Evolutionary conservation across 1,140 invertebrate genomes (phyloP).

Genomic region (Galleria mellonella): DNA sequence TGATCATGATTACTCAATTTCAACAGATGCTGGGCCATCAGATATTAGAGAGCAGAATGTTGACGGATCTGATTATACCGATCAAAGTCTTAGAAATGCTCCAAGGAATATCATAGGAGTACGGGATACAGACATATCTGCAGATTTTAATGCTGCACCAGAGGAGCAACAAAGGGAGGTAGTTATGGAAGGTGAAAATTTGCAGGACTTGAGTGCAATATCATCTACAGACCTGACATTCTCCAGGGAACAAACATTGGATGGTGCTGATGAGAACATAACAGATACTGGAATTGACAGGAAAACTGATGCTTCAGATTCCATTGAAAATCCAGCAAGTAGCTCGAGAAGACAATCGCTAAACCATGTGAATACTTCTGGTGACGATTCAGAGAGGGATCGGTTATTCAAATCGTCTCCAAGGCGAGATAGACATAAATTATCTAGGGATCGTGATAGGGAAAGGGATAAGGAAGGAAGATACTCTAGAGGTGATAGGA

Average conservation of each 20-base stretch:
- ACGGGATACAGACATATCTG: slow-evolving; percentile 35
- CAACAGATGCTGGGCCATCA: slow-evolving; percentile 28
- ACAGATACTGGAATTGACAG: slow-evolving; percentile 34
- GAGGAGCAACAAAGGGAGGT: slow-evolving; percentile 71
- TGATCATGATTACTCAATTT: slow-evolving; percentile 51
- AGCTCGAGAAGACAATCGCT: slow-evolving; percentile 49
- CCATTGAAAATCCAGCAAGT: slow-evolving; percentile 30
- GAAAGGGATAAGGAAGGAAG: slow-evolving; percentile 45
- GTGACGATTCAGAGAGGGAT: slow-evolving; percentile 65
- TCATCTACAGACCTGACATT: slow-evolving; percentile 47
- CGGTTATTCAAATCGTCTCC: slow-evolving; percentile 49
- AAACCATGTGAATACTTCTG: slow-evolving; percentile 50
- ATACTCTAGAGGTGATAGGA: slow-evolving; percentile 51
- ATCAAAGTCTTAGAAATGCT: slow-evolving; percentile 41
- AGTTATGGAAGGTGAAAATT: slow-evolving; percentile 76
- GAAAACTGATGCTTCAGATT: slow-evolving; percentile 37
- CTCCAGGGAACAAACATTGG: slow-evolving; percentile 48
- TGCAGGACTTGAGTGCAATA: slow-evolving; percentile 70
- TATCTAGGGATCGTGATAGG: slow-evolving; percentile 31
- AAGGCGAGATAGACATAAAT: slow-evolving; percentile 49
- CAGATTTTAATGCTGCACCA: slow-evolving; percentile 36
- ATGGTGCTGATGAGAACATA: slow-evolving; percentile 35
- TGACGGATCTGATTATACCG: slow-evolving; percentile 67
- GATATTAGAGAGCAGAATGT: slow-evolving; percentile 66
- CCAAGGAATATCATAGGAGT: slow-evolving; percentile 52